Evolutionary conservation across 2,888 invertebrate species (phyloP), one percentile per base, ranked within the genome.

Genomic region (Taenaris catops): DNA sequence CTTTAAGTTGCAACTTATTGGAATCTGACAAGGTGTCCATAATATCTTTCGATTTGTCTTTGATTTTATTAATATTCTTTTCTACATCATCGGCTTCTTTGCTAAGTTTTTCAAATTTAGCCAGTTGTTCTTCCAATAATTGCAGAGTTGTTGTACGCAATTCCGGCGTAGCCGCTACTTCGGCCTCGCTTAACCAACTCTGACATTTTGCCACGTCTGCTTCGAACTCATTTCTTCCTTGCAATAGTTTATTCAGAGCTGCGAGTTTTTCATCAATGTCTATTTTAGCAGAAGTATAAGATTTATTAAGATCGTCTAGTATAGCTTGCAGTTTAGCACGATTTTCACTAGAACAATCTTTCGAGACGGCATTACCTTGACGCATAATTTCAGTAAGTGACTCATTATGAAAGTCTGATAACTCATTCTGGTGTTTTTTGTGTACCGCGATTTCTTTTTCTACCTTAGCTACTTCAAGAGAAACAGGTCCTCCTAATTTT

Each of bases 121-220:
- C 89, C 21, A 96, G 75, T 61, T 97, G 96, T 71, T 97, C 96
- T 67, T 96, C 94, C 12, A 97, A 76, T 0, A 96, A 90, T 50
- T 95, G 94, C 8, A 96, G 87, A 55, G 92, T 95, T 1, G 94
- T 92, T 8, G 93, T 91, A 23, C 95, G 90, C 2, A 96, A 83
- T 58, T 96, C 96, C 16, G 93, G 91, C 4, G 94, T 92, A 1
- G 94, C 93, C 1, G 94, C 93, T 0, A 95, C 94, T 71, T 97
- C 96, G 12, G 95, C 95, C 76, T 97, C 95, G 50, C 95, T 94
- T 19, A 97, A 84, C 97, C 97, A 98, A 53, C 94, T 91, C 46
- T 94, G 92, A 61, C 95, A 93, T 55, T 92, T 92, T 37, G 94
- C 93, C 26, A 95, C 88, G 41, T 94, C 93, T 23, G 89, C 89